Conservation (phyloP, 2,888 invertebrate genomes). For the Meganola albula region DNA sequence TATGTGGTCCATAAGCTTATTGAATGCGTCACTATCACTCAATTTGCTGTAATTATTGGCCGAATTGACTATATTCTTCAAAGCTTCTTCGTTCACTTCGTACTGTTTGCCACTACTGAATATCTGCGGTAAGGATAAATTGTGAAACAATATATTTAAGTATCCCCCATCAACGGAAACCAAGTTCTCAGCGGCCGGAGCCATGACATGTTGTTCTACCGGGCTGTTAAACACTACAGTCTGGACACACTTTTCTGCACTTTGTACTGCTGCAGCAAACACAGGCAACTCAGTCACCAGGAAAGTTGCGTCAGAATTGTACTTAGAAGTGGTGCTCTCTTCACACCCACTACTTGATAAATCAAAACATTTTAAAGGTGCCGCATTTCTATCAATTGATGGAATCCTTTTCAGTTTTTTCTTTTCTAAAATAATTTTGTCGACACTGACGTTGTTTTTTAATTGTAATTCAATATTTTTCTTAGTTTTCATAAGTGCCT, state of each 20-base stretch:
- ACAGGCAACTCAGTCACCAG: constrained; percentile 12
- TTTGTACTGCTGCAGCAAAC: constrained; percentile 21
- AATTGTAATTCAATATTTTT: constrained; percentile 63
- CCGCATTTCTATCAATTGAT: constrained; percentile 40
- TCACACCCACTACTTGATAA: constrained; percentile 66
- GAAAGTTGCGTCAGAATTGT: constrained; percentile 20
- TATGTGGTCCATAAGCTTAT: constrained; percentile 52
- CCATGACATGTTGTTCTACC: not conserved
- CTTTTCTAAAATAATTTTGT: constrained; percentile 55
- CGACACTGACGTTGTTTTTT: constrained; percentile 53
- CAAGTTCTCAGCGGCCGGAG: constrained; percentile 42
- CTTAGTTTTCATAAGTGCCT: constrained; percentile 65
- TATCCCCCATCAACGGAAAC: constrained; percentile 64
- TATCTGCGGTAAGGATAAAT: constrained; percentile 57
- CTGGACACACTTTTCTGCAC: constrained; percentile 60
- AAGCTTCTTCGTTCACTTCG: constrained; percentile 65
- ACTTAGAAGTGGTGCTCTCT: constrained; percentile 43
- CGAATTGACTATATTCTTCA: constrained; percentile 55
- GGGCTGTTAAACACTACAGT: constrained; percentile 25
- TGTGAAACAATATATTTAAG: constrained; percentile 63
- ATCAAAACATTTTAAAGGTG: constrained; percentile 67
- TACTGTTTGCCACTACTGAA: constrained; percentile 64
- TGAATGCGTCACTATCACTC: constrained; percentile 39
- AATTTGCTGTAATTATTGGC: constrained; percentile 39
- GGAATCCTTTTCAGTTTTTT: constrained; percentile 53